phyloP scores from a whole-genome alignment of 2,797 vertebrate species.

The Sebastes iracundus region DNA sequence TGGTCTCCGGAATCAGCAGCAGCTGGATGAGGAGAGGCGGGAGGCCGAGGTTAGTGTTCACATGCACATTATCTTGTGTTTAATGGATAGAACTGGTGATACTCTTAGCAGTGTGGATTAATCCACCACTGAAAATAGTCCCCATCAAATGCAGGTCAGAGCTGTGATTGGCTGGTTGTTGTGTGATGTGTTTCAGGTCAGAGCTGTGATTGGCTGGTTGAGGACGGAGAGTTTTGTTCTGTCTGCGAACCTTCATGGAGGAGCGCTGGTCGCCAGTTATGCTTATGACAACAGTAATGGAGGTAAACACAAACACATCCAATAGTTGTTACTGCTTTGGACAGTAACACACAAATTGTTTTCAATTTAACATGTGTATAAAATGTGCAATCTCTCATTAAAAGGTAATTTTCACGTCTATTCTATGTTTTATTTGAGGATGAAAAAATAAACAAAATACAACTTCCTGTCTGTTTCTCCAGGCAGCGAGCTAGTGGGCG shows the following conservation, averaged over 20 bases:
- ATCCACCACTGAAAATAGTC: no score
- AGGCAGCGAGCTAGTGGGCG: conserved; percentile 69
- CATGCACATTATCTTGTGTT: no score
- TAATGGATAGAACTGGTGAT: no score
- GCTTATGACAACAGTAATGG: conserved; percentile 91
- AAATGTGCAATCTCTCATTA: background rate
- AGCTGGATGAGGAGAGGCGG: background rate
- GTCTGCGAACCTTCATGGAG: conserved; percentile 95
- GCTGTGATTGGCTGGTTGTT: background rate
- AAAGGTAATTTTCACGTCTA: fast-evolving
- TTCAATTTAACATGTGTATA: background rate
- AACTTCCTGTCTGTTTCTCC: background rate
- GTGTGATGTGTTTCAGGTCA: conserved; percentile 71
- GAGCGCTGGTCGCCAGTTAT: conserved; percentile 94
- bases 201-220: conserved; percentile 91
- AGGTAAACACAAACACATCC: conserved; percentile 76
- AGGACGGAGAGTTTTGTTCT: conserved; percentile 89
- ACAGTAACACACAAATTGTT: no score
- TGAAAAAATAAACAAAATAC: background rate
- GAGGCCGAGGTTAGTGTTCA: conserved; percentile 83
- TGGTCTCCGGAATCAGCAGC: background rate
- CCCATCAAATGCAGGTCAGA: no score
- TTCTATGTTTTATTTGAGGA: background rate
- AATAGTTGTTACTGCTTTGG: no score
- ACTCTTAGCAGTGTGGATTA: no score